A percentile compares a stretch with the other conserved stretches of the same genome.
Evolutionary conservation across 2,113 vertebrate species (phyloP).

Genomic region (Athene cunicularia): DNA sequence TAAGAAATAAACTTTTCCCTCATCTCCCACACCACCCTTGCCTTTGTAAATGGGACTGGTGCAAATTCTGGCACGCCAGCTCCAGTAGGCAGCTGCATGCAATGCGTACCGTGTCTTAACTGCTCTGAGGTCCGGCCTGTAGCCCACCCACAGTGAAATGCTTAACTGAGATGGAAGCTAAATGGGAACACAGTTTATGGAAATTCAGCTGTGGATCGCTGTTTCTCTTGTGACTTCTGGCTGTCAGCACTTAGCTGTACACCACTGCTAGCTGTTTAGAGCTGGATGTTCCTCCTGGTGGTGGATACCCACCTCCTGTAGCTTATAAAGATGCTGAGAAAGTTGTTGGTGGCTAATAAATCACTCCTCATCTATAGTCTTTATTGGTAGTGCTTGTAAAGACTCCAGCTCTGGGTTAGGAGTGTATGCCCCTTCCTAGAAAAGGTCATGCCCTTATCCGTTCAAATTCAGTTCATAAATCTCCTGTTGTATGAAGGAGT

Average conservation of each 20-base stretch:
- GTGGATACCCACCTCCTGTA: conserved; percentile 1
- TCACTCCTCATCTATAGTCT: conserved; percentile 8
- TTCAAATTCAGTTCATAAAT: conserved; percentile 52
- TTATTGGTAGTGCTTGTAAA: conserved; percentile 13
- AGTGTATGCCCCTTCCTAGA: background rate
- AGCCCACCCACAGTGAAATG: conserved; percentile 57
- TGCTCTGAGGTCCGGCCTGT: background rate
- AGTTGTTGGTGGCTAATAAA: conserved; percentile 47
- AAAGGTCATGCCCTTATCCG: conserved; percentile 34
- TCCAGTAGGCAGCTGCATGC: background rate
- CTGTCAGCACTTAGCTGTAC: conserved; percentile 36
- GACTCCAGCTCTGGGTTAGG: background rate
- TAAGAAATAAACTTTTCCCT: background rate
- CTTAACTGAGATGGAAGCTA: background rate
- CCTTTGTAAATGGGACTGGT: background rate
- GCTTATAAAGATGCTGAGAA: conserved; percentile 31
- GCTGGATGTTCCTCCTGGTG: background rate
- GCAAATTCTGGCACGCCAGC: background rate
- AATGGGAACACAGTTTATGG: conserved; percentile 15
- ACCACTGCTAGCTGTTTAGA: background rate
- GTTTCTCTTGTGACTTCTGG: conserved; percentile 25
- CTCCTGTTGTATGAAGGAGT: background rate
- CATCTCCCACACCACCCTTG: background rate
- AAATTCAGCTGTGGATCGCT: conserved; percentile 33
- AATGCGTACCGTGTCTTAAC: background rate